phyloP scores from a whole-genome alignment of 2,113 vertebrate species.

The Oenanthe oenanthe region DNA sequence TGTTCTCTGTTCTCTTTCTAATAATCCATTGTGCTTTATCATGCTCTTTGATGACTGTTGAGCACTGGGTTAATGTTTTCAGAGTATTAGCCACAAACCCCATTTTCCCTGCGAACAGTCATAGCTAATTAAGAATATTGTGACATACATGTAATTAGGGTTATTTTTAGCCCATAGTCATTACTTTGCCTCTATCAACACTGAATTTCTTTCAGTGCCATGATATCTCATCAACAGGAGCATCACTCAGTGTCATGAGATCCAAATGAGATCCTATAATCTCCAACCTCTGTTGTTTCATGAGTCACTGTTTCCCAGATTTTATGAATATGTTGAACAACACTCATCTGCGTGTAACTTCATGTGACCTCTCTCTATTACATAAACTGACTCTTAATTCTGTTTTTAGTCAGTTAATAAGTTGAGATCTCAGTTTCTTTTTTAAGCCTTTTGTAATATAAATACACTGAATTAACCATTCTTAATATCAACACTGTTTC shows the following conservation, averaged over 20 bases:
- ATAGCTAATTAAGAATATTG: conserved; percentile 11
- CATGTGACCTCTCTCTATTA: conserved; percentile 3
- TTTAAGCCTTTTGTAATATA: neutral
- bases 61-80: conserved; percentile 15
- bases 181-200: conserved; percentile 22
- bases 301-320: conserved; percentile 57
- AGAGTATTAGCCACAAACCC: conserved; percentile 8
- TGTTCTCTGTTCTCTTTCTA: neutral
- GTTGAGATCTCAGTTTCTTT: neutral
- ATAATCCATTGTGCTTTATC: neutral
- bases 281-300: conserved; percentile 8
- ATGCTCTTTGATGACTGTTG: neutral
- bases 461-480: neutral
- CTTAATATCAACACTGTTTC: neutral
- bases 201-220: conserved; percentile 37
- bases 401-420: neutral
- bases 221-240: neutral
- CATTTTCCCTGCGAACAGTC: neutral
- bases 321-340: conserved; percentile 2
- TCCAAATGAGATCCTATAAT: neutral
- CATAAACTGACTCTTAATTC: neutral
- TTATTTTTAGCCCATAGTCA: conserved; percentile 35
- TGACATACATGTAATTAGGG: neutral
- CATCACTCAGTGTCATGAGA: conserved; percentile 56
- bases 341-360: neutral